A percentile compares a stretch with the other conserved stretches of the same genome.
These are phyloP conservation scores for Benitochromis conjunctus DNA, from an alignment of 2,113 vertebrate species.

Conservation along the genomic window DNA sequence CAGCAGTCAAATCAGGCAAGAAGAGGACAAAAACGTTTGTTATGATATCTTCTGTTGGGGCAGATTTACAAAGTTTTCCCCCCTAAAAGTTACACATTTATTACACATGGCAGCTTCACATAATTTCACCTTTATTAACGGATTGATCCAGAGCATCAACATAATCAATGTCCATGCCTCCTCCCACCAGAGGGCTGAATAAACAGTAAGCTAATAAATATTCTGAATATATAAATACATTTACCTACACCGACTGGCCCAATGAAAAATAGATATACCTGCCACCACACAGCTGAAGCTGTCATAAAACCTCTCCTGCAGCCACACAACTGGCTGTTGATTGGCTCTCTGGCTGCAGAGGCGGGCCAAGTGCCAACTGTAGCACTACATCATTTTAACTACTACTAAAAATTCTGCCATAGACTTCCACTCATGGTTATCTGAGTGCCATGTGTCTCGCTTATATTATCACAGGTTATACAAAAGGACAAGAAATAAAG, in stretches of 20 bases:
- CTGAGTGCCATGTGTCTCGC: background rate
- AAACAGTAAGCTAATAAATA: background rate
- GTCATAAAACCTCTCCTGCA: background rate
- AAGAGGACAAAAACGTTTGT: background rate
- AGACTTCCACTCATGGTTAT: background rate
- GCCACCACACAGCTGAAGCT: background rate
- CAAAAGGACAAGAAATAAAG: background rate
- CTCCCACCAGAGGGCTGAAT: background rate
- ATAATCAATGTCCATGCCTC: background rate
- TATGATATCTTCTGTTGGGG: background rate
- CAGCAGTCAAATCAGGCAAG: accelerated
- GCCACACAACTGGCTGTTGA: background rate
- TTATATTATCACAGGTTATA: background rate
- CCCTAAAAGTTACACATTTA: background rate
- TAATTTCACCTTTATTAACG: accelerated
- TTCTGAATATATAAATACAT: background rate
- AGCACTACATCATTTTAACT: background rate
- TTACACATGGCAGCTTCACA: accelerated
- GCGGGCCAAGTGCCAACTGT: background rate
- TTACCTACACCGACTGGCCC: background rate
- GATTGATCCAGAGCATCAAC: background rate
- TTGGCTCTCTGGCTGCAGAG: background rate
- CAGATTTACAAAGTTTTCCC: no score
- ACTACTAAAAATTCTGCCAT: no score
- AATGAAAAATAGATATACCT: accelerated